Base-by-base conservation (phyloP, 2,888 invertebrate genomes). In the Zygaena filipendulae region DNA sequence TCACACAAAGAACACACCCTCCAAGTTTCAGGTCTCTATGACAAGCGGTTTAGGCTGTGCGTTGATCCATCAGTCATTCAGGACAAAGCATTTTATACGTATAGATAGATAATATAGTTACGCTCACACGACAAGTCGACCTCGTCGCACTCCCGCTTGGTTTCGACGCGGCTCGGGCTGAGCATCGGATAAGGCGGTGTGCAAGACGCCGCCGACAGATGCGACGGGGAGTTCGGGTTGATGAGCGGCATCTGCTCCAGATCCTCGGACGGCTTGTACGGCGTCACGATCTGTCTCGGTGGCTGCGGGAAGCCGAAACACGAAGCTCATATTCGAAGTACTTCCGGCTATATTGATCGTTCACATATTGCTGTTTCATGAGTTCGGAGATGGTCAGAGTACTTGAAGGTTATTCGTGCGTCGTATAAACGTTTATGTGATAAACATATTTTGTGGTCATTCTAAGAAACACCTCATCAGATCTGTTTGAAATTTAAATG, bases 191-290 rank as follows among this genome's bases (percentile, higher is more conserved):
- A 74, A 1, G 66, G 63, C 1, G 63, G 55, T 1, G 60, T 49
- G 29, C 60, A 56, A 0, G 62, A 51, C 0, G 64, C 61, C 0
- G 58, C 64, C 0, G 63, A 56, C 1, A 72, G 55, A 25, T 80
- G 80, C 1, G 80, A 79, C 3, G 80, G 80, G 1, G 81, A 81
- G 38, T 75, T 74, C 1, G 84, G 84, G 40, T 82, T 74, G 33
- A 88, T 68, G 7, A 88, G 60, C 0, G 87, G 88, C 18, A 86
- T 83, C 45, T 86, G 86, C 47, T 88, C 88, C 42, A 87, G 63
- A 49, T 94, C 94, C 51, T 92, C 92, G 10, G 92, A 91, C 0
- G 93, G 93, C 51, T 92, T 90, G 64, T 92, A 95, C 2, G 94
- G 93, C 5, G 91, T 88, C 18, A 94, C 93, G 11, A 95, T 86